A percentile compares a stretch with the other conserved stretches of the same genome.
These are phyloP conservation scores for Trichogramma evanescens DNA, from an alignment of 2,888 invertebrate genomes.

Conservation along the genomic window DNA sequence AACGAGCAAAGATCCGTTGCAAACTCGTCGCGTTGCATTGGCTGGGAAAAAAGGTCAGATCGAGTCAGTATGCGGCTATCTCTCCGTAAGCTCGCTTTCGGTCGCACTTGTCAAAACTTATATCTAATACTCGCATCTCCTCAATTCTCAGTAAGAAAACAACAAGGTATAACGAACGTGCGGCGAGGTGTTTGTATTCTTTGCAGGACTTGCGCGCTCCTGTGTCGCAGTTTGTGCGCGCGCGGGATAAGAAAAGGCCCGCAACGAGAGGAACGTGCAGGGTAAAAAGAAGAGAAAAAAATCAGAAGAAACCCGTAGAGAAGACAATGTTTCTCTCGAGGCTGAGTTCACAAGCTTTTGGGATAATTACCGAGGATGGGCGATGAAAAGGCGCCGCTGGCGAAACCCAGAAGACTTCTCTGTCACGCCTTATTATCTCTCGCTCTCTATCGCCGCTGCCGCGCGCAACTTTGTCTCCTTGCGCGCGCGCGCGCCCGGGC, in stretches of 20 bases:
- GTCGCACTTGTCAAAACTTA: conserved; percentile 39
- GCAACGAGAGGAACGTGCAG: background rate
- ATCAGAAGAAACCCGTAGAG: background rate
- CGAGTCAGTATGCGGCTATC: background rate
- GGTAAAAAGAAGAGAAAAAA: background rate
- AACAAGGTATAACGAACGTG: conserved; percentile 18
- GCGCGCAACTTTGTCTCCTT: conserved; percentile 35
- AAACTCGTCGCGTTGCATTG: background rate
- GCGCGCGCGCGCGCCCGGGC: conserved; percentile 19
- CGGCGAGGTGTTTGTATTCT: background rate
- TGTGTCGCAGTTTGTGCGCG: too few species aligned
- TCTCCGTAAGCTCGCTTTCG: background rate
- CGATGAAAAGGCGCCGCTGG: conserved; percentile 35
- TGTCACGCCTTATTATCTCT: conserved; percentile 37
- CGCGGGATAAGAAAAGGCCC: background rate
- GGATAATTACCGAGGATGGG: conserved; percentile 41
- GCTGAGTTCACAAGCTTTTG: conserved; percentile 29
- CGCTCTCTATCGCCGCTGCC: conserved; percentile 27
- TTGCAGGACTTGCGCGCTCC: too few species aligned
- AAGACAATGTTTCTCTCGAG: conserved; percentile 25
- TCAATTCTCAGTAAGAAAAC: conserved; percentile 26
- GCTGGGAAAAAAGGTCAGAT: background rate
- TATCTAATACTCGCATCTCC: conserved; percentile 31
- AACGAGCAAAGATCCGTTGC: background rate
- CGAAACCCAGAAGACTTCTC: conserved; percentile 27